Percentiles rank a stretch among this genome's conserved stretches.
Evolutionary conservation across 2,888 invertebrate genomes (phyloP).

Genomic region (Apocheima hispidaria): DNA sequence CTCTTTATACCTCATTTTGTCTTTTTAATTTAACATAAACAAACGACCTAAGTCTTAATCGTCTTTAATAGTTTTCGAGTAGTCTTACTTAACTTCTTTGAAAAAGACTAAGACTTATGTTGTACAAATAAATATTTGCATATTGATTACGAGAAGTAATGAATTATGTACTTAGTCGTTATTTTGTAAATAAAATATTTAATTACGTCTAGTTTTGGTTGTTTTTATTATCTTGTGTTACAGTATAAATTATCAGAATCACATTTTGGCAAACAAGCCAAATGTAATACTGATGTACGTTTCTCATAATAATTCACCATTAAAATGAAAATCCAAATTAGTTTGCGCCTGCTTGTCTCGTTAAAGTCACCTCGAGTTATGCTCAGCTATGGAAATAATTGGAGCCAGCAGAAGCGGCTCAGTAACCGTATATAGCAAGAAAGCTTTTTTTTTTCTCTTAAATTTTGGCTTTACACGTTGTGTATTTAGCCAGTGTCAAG

Average conservation of each 20-base stretch:
- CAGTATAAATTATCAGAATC: not conserved
- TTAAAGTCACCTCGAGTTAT: conserved; percentile 27
- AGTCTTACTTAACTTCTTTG: not conserved
- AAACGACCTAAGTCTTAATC: too few relatives aligned
- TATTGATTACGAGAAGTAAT: not conserved
- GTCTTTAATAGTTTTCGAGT: too few relatives aligned
- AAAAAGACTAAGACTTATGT: not conserved
- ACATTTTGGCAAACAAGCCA: not conserved
- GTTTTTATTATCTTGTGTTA: not conserved
- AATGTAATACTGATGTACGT: not conserved
- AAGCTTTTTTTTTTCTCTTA: too few relatives aligned
- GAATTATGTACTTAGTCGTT: not conserved
- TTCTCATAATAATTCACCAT: conserved; percentile 20
- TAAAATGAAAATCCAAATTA: conserved; percentile 26
- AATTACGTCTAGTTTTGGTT: not conserved
- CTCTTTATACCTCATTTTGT: not conserved
- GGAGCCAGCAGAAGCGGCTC: conserved; percentile 26
- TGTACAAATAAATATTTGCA: conserved; percentile 11
- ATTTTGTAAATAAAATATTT: conserved; percentile 25
- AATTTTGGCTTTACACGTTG: too few relatives aligned
- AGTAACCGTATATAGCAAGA: conserved; percentile 26
- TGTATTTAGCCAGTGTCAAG: too few relatives aligned
- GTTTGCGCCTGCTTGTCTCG: conserved; percentile 16
- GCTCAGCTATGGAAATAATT: conserved; percentile 28
- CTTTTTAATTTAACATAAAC: too few relatives aligned